Evolutionary conservation across 2,113 vertebrate genomes (phyloP).

Genomic region (Acanthisitta chloris): DNA sequence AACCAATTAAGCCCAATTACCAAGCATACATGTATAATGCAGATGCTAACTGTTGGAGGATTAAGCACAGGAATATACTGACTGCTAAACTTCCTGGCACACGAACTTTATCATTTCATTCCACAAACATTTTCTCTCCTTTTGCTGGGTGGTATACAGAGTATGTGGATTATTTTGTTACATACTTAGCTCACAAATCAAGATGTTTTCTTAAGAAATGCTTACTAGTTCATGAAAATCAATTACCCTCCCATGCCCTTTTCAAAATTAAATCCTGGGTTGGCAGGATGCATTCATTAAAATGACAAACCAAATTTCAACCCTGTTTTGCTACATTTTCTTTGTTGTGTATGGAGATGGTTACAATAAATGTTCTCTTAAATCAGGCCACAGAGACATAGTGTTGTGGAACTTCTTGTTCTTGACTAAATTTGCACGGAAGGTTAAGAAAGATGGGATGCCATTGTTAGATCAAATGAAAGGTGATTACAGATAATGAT

Average conservation of each 20-base stretch:
- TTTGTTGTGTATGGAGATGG: not conserved
- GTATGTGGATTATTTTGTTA: not conserved
- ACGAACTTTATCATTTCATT: not conserved
- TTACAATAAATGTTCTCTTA: not conserved
- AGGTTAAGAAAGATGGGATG: not conserved
- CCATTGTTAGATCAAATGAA: not conserved
- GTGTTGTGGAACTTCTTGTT: not conserved
- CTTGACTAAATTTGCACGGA: not conserved
- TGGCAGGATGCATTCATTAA: not conserved
- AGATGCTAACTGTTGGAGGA: not conserved
- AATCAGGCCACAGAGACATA: not conserved
- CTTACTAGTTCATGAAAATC: not conserved
- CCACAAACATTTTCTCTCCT: not conserved
- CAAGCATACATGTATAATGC: not conserved
- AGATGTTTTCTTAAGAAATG: not conserved
- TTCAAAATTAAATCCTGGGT: not conserved
- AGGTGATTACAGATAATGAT: not conserved
- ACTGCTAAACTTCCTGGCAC: not conserved
- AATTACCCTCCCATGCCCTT: not conserved
- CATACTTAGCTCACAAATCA: not conserved
- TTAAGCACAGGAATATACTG: not conserved
- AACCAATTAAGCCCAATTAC: not conserved
- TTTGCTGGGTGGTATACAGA: not conserved
- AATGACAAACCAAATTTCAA: not conserved
- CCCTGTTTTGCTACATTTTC: not conserved